Evolutionary conservation across 2,113 vertebrate genomes (phyloP).

Genomic region (Choloepus hoffmanni): DNA sequence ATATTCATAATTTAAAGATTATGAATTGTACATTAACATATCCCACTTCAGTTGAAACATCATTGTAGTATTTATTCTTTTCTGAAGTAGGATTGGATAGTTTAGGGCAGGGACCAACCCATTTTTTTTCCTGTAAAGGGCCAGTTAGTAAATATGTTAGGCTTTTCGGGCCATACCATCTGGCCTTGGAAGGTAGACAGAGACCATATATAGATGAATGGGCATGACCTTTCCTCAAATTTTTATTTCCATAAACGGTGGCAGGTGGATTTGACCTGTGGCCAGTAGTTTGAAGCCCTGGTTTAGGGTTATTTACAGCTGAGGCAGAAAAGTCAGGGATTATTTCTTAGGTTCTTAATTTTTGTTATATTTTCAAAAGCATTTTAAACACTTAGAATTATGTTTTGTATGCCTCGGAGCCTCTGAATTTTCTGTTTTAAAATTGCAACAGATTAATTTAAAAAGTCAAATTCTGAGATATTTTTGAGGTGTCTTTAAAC

Average conservation of each 20-base stretch:
- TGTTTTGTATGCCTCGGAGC: not conserved
- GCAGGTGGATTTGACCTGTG: not conserved
- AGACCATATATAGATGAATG: not conserved
- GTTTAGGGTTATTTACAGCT: not conserved
- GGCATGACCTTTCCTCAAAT: not conserved
- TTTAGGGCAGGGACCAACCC: not conserved
- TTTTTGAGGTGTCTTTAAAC: not conserved
- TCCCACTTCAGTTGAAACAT: not conserved
- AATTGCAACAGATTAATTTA: not conserved
- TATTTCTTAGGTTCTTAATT: not conserved
- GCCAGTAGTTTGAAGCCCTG: not conserved
- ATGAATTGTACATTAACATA: not conserved
- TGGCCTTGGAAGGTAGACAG: not conserved
- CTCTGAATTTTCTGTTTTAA: not conserved
- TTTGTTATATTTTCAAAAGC: not conserved
- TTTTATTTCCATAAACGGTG: not conserved
- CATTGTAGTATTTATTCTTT: not conserved
- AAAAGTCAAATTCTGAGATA: not conserved
- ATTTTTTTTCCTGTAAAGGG: not conserved
- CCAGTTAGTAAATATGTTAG: slow-evolving; percentile 12
- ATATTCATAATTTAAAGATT: not conserved
- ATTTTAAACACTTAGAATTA: not conserved
- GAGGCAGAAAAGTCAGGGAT: not conserved
- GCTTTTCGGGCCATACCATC: not conserved
- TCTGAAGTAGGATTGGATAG: slow-evolving; percentile 1